Evolutionary conservation across 2,113 vertebrate species (phyloP).

Genomic region (mouse (Mus musculus)): DNA sequence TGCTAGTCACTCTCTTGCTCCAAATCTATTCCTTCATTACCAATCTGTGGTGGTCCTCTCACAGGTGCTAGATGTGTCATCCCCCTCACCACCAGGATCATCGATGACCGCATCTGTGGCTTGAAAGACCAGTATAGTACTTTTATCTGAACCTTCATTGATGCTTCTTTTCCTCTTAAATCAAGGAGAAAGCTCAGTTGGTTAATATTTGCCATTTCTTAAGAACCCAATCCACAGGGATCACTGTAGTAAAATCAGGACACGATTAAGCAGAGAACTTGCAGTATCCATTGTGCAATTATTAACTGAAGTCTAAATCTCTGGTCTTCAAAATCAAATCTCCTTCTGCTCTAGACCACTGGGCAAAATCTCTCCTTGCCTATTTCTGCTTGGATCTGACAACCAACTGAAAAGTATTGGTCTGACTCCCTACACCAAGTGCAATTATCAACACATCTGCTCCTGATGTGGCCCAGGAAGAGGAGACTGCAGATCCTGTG

Average conservation of each 20-base stretch:
- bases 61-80: neutral
- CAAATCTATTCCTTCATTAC: neutral
- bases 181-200: neutral
- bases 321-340: neutral
- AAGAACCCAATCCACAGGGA: neutral
- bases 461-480: neutral
- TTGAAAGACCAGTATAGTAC: neutral
- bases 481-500: neutral
- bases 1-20: neutral
- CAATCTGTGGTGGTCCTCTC: neutral
- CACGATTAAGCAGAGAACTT: neutral
- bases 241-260: neutral
- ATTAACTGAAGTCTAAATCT: neutral
- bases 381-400: slow-evolving; percentile 1
- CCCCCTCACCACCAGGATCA: neutral
- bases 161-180: neutral
- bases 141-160: neutral
- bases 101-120: neutral
- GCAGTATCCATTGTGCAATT: neutral
- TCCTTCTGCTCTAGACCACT: neutral
- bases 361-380: neutral
- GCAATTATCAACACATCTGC: slow-evolving; percentile 34
- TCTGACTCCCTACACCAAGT: neutral
- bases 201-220: neutral
- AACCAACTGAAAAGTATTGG: slow-evolving; percentile 22